A percentile compares a stretch with the other conserved stretches of the same genome.
Evolutionary conservation across 2,797 vertebrate species (phyloP).

Genomic region (Thamnophis elegans): DNA sequence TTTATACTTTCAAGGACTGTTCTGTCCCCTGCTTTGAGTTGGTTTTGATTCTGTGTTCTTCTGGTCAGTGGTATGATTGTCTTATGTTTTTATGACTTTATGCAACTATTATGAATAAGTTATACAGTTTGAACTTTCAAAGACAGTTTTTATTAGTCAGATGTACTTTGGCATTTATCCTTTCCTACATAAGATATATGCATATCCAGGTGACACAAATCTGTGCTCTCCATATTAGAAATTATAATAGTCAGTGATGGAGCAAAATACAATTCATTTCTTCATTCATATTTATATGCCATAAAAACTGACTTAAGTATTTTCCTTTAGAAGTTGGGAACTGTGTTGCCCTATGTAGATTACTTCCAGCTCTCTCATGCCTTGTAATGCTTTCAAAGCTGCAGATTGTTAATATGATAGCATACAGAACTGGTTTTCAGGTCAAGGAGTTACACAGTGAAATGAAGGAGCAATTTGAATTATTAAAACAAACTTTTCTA

Average conservation of each 20-base stretch:
- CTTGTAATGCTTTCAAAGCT: not conserved
- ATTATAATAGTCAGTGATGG: not conserved
- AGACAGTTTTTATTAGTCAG: not conserved
- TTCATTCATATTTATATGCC: not conserved
- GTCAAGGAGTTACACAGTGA: not conserved
- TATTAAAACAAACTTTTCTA: not conserved
- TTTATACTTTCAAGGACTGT: too few species aligned
- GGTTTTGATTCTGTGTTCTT: too few species aligned
- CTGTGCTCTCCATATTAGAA: not conserved
- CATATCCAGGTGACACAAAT: not conserved
- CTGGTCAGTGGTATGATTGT: too few species aligned
- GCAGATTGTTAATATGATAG: not conserved
- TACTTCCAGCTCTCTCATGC: not conserved
- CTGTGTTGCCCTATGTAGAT: not conserved
- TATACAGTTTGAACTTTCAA: not conserved
- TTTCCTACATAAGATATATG: not conserved
- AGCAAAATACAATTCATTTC: not conserved
- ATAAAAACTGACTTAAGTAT: not conserved
- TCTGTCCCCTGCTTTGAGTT: too few species aligned
- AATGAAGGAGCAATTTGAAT: not conserved
- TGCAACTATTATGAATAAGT: not conserved
- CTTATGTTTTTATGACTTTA: not conserved
- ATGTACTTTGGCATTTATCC: not conserved
- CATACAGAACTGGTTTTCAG: not conserved
- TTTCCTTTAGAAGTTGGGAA: not conserved